Percentiles rank a stretch among this genome's conserved stretches.
Conservation (phyloP, 2,888 invertebrate genomes). For the Pogonocherus hispidulus region DNA sequence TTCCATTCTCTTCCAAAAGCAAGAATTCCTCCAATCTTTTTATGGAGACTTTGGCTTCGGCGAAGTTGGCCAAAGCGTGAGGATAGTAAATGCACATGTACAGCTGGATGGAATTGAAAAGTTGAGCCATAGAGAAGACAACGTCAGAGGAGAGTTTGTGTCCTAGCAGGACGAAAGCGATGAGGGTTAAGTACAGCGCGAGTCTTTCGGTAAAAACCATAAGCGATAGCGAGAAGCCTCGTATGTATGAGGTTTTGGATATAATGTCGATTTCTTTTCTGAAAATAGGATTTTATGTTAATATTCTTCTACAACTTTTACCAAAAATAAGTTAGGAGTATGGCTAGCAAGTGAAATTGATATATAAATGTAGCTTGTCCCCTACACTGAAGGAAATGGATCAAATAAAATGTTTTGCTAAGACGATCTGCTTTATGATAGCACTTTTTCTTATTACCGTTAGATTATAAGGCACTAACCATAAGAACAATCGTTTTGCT, state of each 20-base stretch:
- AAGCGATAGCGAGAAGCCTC: constrained; percentile 76
- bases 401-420: no score
- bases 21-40: constrained; percentile 59
- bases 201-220: constrained; percentile 87
- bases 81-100: constrained; percentile 60
- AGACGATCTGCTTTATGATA: no score
- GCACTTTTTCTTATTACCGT: no score
- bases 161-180: constrained; percentile 81
- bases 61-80: constrained; percentile 54
- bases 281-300: constrained; percentile 1
- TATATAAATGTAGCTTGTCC: no score
- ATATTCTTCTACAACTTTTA: neutral
- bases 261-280: constrained; percentile 71
- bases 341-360: no score
- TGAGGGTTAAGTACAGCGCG: constrained; percentile 84
- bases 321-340: neutral
- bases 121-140: constrained; percentile 83
- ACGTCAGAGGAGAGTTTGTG: constrained; percentile 72
- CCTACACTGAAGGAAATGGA: no score
- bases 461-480: no score
- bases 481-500: no score
- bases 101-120: constrained; percentile 78
- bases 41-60: constrained; percentile 59
- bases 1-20: constrained; percentile 53
- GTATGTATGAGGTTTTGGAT: constrained; percentile 76